These are phyloP conservation scores for Cherax destructor DNA, from an alignment of 1,140 invertebrate species.

Conservation along the genomic window DNA sequence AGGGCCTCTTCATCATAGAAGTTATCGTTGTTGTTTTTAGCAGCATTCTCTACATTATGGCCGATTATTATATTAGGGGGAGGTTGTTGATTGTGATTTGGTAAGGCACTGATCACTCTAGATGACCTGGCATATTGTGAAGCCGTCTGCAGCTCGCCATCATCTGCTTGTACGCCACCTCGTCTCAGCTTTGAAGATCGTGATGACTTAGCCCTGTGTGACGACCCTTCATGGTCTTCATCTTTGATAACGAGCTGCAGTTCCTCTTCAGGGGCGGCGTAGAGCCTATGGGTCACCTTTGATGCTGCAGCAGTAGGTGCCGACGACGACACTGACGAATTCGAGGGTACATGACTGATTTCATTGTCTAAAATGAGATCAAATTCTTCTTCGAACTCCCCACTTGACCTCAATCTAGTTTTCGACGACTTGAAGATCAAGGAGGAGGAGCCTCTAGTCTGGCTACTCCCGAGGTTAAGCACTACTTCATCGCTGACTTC, in stretches of 20 bases:
- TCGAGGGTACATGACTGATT: neutral
- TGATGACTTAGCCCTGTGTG: neutral
- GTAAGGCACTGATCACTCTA: slow-evolving; percentile 59
- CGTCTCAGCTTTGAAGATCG: slow-evolving; percentile 32
- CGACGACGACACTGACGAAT: neutral
- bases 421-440: slow-evolving; percentile 31
- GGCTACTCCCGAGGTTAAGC: slow-evolving; percentile 17
- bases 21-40: neutral
- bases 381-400: slow-evolving; percentile 15
- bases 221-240: neutral
- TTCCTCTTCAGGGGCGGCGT: neutral
- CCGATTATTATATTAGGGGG: slow-evolving; percentile 16
- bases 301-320: neutral
- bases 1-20: slow-evolving; percentile 17
- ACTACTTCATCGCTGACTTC: neutral
- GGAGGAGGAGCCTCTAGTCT: slow-evolving; percentile 4
- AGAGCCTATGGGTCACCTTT: neutral
- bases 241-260: slow-evolving; percentile 11
- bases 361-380: slow-evolving; percentile 14
- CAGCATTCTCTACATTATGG: slow-evolving; percentile 9
- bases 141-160: neutral
- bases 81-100: slow-evolving; percentile 17
- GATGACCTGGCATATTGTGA: neutral
- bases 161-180: neutral
- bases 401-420: neutral